Conservation (phyloP, 1,140 invertebrate genomes). For the Cataglyphis hispanica region DNA sequence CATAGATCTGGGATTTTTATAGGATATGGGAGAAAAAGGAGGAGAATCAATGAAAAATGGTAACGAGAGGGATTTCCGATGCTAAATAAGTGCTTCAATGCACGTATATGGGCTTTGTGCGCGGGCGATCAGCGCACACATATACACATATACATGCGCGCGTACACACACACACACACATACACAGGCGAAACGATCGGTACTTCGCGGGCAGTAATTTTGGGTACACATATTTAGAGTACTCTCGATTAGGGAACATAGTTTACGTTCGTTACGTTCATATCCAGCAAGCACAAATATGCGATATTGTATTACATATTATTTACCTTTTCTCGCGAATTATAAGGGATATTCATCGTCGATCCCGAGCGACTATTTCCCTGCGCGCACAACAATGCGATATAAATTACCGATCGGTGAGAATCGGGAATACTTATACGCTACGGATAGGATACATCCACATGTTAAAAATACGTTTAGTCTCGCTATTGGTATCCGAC, state of each 20-base stretch:
- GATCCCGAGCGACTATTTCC: conserved; percentile 23
- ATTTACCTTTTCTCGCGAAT: conserved; percentile 52
- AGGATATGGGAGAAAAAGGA: neutral
- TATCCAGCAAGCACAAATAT: conserved; percentile 83
- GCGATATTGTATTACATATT: conserved; percentile 75
- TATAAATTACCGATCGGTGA: conserved; percentile 51
- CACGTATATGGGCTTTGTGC: conserved; percentile 54
- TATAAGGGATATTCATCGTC: neutral
- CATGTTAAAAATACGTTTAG: conserved; percentile 80
- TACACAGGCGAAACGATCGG: conserved; percentile 70
- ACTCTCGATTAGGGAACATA: conserved; percentile 76
- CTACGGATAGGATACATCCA: conserved; percentile 76
- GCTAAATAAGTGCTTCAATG: conserved; percentile 64
- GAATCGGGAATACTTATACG: conserved; percentile 56
- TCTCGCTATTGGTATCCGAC: conserved; percentile 66
- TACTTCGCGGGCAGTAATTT: conserved; percentile 74
- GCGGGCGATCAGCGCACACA: conserved; percentile 38
- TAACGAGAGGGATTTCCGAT: conserved; percentile 29
- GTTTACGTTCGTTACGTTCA: conserved; percentile 74
- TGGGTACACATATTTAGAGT: conserved; percentile 76
- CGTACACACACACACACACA: conserved; percentile 10
- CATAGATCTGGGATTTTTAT: conserved; percentile 25
- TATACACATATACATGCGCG: conserved; percentile 20
- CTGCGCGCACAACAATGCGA: conserved; percentile 38
- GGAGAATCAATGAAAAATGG: neutral